Conservation (phyloP, 2,888 invertebrate species). For the Habroteleia sp. region DNA sequence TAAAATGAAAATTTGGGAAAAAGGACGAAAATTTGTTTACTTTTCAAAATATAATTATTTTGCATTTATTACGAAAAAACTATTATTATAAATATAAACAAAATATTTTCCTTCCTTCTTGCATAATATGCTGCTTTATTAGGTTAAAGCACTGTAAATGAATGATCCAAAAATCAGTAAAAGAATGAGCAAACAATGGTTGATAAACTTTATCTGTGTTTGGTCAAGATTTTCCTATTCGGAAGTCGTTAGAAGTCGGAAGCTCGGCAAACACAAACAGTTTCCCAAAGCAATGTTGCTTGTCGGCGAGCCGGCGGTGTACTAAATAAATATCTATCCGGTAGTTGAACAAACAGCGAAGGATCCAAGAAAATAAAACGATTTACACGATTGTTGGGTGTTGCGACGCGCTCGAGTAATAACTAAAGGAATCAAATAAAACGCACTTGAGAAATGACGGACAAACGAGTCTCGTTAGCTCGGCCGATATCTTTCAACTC, state of each 20-base stretch:
- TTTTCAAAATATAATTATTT: no score
- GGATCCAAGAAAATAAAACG: conserved; percentile 20
- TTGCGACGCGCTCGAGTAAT: conserved; percentile 36
- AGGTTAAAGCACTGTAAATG: no score
- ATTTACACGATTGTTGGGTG: conserved; percentile 42
- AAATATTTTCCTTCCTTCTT: no score
- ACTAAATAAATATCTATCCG: conserved; percentile 28
- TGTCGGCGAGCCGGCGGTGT: neutral
- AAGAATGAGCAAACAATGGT: no score
- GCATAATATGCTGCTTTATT: no score
- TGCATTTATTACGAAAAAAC: no score
- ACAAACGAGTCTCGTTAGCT: conserved; percentile 60
- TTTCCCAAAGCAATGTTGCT: conserved; percentile 2
- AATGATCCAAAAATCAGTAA: no score
- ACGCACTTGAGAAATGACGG: conserved; percentile 42
- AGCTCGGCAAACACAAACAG: neutral
- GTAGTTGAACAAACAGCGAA: conserved; percentile 4
- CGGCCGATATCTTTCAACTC: conserved; percentile 56
- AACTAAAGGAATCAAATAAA: conserved; percentile 47
- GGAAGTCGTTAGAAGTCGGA: conserved; percentile 22
- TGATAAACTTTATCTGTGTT: no score
- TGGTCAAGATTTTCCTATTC: neutral
- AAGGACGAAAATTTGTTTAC: no score
- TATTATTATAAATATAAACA: no score
- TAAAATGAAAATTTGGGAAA: no score